phyloP scores from a whole-genome alignment of 2,797 vertebrate genomes.

The Cephalopachus bancanus region DNA sequence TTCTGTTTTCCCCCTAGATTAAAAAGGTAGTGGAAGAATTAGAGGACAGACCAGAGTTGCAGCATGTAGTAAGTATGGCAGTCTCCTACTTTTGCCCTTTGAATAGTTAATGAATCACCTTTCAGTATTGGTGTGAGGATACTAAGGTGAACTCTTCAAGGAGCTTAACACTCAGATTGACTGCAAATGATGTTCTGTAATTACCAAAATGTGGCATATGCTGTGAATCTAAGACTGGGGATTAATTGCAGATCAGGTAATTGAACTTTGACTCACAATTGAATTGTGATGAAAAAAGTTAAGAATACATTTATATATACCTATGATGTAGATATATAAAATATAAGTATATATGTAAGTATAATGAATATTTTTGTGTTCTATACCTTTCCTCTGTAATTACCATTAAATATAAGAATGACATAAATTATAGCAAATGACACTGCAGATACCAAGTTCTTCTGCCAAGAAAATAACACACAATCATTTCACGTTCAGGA shows the following conservation, averaged over 20 bases:
- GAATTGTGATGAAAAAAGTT: neutral
- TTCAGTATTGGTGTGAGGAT: neutral
- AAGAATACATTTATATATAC: neutral
- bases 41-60: slow-evolving; percentile 94
- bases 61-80: slow-evolving; percentile 93
- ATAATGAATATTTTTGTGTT: neutral
- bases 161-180: neutral
- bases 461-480: neutral
- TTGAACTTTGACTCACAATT: neutral
- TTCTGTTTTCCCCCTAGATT: slow-evolving; percentile 89
- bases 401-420: neutral
- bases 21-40: slow-evolving; percentile 97
- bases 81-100: neutral
- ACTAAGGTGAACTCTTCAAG: neutral
- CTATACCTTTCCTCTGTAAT: neutral
- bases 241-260: neutral
- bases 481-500: accelerated
- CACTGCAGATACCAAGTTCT: neutral
- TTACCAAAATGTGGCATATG: neutral
- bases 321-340: neutral
- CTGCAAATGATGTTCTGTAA: neutral
- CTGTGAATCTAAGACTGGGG: neutral
- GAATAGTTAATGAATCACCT: neutral
- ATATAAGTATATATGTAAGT: neutral
- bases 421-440: neutral